A percentile compares a stretch with the other conserved stretches of the same genome.
phyloP scores from a whole-genome alignment of 2,888 invertebrate species.

The Athalia rosae region DNA sequence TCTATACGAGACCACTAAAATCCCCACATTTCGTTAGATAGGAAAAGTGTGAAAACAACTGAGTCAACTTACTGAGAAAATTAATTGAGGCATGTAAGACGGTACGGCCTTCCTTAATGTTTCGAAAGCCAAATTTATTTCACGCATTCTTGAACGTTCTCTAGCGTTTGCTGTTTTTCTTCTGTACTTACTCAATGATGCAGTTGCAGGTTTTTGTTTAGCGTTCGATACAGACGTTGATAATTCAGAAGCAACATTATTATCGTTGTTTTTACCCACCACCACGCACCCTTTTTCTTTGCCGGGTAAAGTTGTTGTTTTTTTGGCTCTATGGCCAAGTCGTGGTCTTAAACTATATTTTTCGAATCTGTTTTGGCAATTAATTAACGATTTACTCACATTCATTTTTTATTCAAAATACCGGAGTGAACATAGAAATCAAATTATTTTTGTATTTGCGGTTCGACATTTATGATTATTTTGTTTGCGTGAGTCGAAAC shows the following conservation, averaged over 20 bases:
- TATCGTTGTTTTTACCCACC: not conserved
- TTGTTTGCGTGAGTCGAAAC: conserved; percentile 10
- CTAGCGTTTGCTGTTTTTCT: conserved; percentile 93
- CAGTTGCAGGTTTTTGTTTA: conserved; percentile 77
- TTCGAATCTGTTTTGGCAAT: conserved; percentile 58
- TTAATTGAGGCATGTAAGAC: conserved; percentile 48
- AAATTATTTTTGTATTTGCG: no score
- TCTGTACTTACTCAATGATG: conserved; percentile 90
- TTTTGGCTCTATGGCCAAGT: conserved; percentile 16
- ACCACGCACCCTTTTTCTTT: conserved; percentile 2
- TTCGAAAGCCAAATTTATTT: conserved; percentile 93
- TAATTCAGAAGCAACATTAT: not conserved
- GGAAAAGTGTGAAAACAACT: not conserved
- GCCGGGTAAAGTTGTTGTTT: conserved; percentile 12
- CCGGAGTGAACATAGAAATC: no score
- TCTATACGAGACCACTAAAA: conserved; percentile 8
- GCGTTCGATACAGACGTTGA: conserved; percentile 53
- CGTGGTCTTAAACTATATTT: conserved; percentile 73
- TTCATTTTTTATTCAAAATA: conserved; percentile 7
- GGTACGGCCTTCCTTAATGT: conserved; percentile 87
- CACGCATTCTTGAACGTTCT: conserved; percentile 90
- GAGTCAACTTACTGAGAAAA: conserved; percentile 47
- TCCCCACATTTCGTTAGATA: conserved; percentile 6
- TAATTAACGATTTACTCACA: conserved; percentile 1
- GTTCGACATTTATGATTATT: no score